Conservation (phyloP, 2,797 vertebrate species). For the Macrochelys suwanniensis region DNA sequence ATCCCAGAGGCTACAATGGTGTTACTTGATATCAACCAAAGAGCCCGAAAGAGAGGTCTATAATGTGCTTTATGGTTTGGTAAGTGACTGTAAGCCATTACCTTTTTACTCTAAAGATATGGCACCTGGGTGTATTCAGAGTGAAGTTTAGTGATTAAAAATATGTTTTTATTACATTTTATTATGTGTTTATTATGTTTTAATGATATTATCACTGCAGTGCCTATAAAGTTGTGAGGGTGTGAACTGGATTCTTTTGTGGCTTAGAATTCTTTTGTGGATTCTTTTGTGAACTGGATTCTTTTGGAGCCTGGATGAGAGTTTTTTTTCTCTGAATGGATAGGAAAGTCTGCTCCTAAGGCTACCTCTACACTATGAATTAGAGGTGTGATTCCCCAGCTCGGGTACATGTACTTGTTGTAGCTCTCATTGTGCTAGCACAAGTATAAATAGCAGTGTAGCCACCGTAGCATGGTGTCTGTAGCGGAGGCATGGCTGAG, state of each 20-base stretch:
- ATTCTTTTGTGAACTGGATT: not conserved
- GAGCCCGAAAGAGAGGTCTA: not conserved
- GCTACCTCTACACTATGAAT: no score
- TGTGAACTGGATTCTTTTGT: not conserved
- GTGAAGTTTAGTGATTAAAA: not conserved
- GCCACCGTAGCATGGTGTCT: no score
- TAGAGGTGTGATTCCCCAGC: no score
- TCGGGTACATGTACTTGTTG: no score
- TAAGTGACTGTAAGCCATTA: not conserved
- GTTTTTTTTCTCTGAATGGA: not conserved
- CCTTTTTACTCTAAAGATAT: not conserved
- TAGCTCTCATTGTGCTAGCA: no score
- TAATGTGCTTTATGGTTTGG: not conserved
- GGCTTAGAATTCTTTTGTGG: not conserved
- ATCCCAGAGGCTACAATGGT: not conserved
- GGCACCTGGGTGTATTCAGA: not conserved
- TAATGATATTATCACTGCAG: accelerated
- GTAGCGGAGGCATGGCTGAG: no score
- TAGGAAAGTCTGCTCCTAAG: not conserved
- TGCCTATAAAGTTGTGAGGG: not conserved
- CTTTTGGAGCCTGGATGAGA: not conserved
- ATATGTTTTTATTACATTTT: not conserved
- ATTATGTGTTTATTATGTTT: not conserved
- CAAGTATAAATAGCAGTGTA: no score
- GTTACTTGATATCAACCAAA: not conserved